Percentiles rank a stretch among this genome's conserved stretches.
Conservation (phyloP, 2,888 invertebrate species). For the Gari tellinella region DNA sequence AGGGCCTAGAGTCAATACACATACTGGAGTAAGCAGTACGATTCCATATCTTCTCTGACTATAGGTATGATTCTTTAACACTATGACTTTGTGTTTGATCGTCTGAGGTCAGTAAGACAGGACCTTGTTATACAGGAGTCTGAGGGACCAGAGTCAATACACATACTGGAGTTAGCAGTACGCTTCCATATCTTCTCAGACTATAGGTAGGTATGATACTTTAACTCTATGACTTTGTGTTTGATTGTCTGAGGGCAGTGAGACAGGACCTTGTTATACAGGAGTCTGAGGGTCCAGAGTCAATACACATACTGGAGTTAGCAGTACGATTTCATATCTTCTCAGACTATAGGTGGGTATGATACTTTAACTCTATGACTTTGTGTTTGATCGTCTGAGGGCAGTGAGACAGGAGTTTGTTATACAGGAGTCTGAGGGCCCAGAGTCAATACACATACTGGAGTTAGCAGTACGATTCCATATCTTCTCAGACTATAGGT, state of each 20-base stretch:
- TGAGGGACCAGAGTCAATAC: constrained; percentile 86
- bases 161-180: constrained; percentile 90
- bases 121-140: constrained; percentile 91
- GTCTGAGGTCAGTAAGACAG: constrained; percentile 91
- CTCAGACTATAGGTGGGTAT: constrained; percentile 90
- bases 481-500: constrained; percentile 89
- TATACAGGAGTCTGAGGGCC: constrained; percentile 88
- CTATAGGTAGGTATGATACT: constrained; percentile 90
- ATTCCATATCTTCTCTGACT: constrained; percentile 90
- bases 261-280: constrained; percentile 93
- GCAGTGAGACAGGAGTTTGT: constrained; percentile 92
- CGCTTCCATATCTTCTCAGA: constrained; percentile 90
- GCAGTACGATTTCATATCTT: constrained; percentile 90
- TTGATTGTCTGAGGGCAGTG: constrained; percentile 90
- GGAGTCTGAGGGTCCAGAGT: constrained; percentile 86
- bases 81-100: constrained; percentile 92
- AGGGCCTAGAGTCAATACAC: constrained; percentile 86
- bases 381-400: constrained; percentile 90
- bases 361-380: constrained; percentile 90
- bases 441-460: constrained; percentile 87
- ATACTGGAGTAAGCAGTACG: constrained; percentile 90
- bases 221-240: constrained; percentile 91
- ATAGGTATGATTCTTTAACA: constrained; percentile 87
- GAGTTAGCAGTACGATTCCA: constrained; percentile 91
- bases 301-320: constrained; percentile 88